A percentile compares a stretch with the other conserved stretches of the same genome.
phyloP scores from a whole-genome alignment of 2,113 vertebrate genomes.

The Piprites chloris region DNA sequence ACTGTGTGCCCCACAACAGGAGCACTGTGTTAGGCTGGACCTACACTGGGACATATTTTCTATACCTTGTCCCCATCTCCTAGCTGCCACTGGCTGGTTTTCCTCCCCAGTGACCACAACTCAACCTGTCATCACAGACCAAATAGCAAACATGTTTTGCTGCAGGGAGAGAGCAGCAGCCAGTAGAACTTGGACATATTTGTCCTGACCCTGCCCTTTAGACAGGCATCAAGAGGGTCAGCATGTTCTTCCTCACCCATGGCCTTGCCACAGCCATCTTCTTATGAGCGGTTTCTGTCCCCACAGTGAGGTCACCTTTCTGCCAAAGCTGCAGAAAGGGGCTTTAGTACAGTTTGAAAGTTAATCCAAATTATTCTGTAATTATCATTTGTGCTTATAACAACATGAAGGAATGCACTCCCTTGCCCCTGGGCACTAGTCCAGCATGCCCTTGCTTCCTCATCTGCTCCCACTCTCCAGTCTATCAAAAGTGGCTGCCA shows the following conservation, averaged over 20 bases:
- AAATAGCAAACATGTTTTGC: background rate
- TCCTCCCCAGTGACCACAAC: background rate
- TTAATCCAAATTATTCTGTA: background rate
- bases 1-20: background rate
- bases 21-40: background rate
- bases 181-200: background rate
- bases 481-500: constrained; percentile 6
- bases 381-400: constrained; percentile 27
- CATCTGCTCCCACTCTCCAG: background rate
- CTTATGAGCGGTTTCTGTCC: background rate
- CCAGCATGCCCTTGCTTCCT: constrained; percentile 22
- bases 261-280: background rate
- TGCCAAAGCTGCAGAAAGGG: background rate
- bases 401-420: constrained; percentile 25
- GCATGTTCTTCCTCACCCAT: background rate
- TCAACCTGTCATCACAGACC: background rate
- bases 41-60: background rate
- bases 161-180: background rate
- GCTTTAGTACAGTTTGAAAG: background rate
- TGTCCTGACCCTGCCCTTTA: background rate
- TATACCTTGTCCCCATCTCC: background rate
- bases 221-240: background rate
- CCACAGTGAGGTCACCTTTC: background rate
- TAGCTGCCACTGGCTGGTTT: background rate
- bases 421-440: constrained; percentile 24